Evolutionary conservation across 2,113 vertebrate genomes (phyloP).

Genomic region (Misgurnus anguillicaudatus): DNA sequence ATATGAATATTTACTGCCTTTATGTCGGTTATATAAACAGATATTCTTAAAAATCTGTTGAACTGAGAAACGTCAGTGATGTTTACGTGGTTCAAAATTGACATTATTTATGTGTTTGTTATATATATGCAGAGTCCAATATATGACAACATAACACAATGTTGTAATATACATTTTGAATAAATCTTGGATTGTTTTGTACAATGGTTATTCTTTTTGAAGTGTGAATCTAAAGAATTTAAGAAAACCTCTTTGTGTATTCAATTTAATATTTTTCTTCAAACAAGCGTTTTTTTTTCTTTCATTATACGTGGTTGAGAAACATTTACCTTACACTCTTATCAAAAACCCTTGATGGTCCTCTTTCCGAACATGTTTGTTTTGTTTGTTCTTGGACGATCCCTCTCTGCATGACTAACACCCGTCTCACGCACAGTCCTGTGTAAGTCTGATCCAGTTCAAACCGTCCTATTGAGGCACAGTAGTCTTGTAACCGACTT

Average conservation of each 20-base stretch:
- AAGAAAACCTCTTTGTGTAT: not conserved
- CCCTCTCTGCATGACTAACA: slow-evolving; percentile 63
- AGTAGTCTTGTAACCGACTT: slow-evolving; percentile 24
- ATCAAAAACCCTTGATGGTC: not conserved
- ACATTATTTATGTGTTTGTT: slow-evolving; percentile 80
- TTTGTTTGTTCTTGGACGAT: slow-evolving; percentile 16
- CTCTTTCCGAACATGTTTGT: slow-evolving; percentile 28
- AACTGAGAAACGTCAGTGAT: slow-evolving; percentile 65
- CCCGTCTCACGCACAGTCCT: slow-evolving; percentile 34
- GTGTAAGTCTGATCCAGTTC: slow-evolving; percentile 18
- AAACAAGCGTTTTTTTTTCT: not conserved
- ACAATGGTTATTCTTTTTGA: slow-evolving; percentile 34
- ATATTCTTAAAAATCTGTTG: slow-evolving; percentile 83
- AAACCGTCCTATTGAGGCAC: slow-evolving; percentile 17
- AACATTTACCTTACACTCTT: not conserved
- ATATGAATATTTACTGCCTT: slow-evolving; percentile 77
- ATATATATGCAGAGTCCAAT: slow-evolving; percentile 71
- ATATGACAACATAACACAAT: slow-evolving; percentile 75
- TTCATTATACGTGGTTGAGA: not conserved
- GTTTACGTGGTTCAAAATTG: slow-evolving; percentile 47
- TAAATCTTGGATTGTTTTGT: slow-evolving; percentile 86
- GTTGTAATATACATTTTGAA: slow-evolving; percentile 96
- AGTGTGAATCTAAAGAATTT: slow-evolving; percentile 54
- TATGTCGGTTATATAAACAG: slow-evolving; percentile 70
- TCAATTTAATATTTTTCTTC: not conserved